Conservation (phyloP, 2,888 invertebrate genomes). For the Aphelenchoides bicaudatus region DNA sequence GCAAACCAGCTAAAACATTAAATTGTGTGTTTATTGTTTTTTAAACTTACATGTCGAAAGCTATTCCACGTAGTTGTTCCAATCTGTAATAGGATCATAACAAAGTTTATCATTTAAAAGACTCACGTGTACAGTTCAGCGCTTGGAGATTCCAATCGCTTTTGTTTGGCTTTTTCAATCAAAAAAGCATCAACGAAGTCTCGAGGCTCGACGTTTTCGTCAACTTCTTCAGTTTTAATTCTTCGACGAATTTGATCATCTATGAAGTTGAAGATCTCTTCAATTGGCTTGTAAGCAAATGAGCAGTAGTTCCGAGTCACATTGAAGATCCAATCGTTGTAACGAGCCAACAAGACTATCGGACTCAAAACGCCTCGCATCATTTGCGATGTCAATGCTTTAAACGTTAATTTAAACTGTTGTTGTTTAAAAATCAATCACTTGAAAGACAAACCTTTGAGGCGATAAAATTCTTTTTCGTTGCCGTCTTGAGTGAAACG, state of each 20-base stretch:
- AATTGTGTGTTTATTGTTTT: too few species aligned
- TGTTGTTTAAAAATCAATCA: too few species aligned
- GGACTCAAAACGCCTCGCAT: background rate
- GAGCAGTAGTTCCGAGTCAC: background rate
- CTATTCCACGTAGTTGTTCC: too few species aligned
- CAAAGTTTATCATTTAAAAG: too few species aligned
- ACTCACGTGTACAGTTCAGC: background rate
- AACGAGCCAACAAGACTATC: background rate
- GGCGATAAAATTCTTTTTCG: background rate
- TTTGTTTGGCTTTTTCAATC: background rate
- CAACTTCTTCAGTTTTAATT: background rate
- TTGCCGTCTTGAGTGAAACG: background rate
- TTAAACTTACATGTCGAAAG: too few species aligned
- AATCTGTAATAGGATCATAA: too few species aligned
- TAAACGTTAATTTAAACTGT: too few species aligned
- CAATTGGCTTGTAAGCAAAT: background rate
- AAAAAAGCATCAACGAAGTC: constrained; percentile 4
- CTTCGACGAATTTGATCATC: background rate
- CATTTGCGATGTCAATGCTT: background rate
- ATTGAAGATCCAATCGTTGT: background rate
- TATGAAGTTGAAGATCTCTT: background rate
- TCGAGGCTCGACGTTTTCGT: background rate
- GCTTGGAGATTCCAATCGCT: background rate
- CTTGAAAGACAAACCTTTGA: too few species aligned
- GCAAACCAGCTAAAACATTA: too few species aligned